phyloP scores from a whole-genome alignment of 2,888 invertebrate species.

The Antitype chi region DNA sequence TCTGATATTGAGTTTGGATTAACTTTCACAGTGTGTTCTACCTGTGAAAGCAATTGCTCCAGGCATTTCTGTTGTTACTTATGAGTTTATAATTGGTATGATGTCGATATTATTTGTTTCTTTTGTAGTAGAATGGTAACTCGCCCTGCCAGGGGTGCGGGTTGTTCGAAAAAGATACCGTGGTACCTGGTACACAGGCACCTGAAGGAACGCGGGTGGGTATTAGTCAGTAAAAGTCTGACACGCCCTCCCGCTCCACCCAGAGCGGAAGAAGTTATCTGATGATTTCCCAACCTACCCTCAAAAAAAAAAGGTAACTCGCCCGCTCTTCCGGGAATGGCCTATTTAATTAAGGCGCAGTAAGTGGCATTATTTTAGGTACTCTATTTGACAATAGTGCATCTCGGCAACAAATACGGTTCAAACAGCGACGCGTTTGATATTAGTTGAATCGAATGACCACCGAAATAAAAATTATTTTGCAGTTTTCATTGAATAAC shows the following conservation, averaged over 20 bases:
- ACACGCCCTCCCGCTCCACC: no score
- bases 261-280: no score
- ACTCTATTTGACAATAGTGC: not conserved
- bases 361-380: not conserved
- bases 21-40: slow-evolving; percentile 36
- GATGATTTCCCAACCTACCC: no score
- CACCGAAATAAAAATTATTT: not conserved
- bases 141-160: no score
- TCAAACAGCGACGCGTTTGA: not conserved
- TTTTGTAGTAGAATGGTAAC: not conserved
- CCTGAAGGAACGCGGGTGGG: no score
- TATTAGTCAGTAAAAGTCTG: no score
- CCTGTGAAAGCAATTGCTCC: slow-evolving; percentile 7
- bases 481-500: not conserved
- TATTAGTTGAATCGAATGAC: not conserved
- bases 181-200: no score
- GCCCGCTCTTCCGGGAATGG: not conserved
- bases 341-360: not conserved
- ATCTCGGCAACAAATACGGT: not conserved
- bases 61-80: slow-evolving; percentile 6
- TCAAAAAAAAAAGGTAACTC: no score
- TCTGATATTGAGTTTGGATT: slow-evolving; percentile 46
- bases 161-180: no score
- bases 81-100: not conserved
- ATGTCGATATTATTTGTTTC: not conserved